phyloP scores from a whole-genome alignment of 2,888 invertebrate genomes.

The Shargacucullia verbasci region DNA sequence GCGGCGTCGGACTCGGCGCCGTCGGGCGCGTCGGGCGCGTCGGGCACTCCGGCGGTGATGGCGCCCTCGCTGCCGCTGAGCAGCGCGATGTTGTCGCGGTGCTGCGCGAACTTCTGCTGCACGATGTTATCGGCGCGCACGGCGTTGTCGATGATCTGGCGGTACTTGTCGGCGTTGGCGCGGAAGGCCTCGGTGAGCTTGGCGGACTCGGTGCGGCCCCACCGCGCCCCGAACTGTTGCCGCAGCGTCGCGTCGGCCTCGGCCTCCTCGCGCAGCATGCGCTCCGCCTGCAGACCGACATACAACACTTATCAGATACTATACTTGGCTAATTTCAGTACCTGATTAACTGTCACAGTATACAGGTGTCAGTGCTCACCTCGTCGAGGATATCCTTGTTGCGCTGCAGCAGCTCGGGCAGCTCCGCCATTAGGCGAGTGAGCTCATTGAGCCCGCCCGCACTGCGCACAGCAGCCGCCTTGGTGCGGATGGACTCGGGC shows the following conservation, averaged over 20 bases:
- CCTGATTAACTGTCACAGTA: neutral
- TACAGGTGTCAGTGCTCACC: constrained; percentile 90
- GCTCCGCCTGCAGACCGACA: constrained; percentile 73
- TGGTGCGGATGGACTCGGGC: constrained; percentile 96
- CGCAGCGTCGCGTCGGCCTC: constrained; percentile 96
- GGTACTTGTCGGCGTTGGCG: constrained; percentile 97
- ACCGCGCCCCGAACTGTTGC: constrained; percentile 96
- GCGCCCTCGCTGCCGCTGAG: constrained; percentile 93
- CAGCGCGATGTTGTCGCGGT: constrained; percentile 93
- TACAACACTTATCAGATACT: neutral
- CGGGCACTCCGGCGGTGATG: constrained; percentile 92
- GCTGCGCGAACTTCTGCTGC: constrained; percentile 94
- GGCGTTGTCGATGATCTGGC: constrained; percentile 97
- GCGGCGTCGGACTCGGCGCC: constrained; percentile 83
- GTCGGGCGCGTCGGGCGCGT: constrained; percentile 91
- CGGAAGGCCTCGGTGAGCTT: constrained; percentile 96
- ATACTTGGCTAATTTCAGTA: too few species aligned
- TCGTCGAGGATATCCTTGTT: constrained; percentile 97
- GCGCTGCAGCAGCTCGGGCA: constrained; percentile 96
- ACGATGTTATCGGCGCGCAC: constrained; percentile 95
- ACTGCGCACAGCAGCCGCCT: constrained; percentile 93
- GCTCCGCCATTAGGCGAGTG: constrained; percentile 93
- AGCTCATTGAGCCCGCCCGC: constrained; percentile 94
- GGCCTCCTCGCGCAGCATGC: constrained; percentile 95
- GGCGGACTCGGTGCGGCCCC: constrained; percentile 96